Conservation (phyloP, 2,797 vertebrate species). For the Rhinella marina region DNA sequence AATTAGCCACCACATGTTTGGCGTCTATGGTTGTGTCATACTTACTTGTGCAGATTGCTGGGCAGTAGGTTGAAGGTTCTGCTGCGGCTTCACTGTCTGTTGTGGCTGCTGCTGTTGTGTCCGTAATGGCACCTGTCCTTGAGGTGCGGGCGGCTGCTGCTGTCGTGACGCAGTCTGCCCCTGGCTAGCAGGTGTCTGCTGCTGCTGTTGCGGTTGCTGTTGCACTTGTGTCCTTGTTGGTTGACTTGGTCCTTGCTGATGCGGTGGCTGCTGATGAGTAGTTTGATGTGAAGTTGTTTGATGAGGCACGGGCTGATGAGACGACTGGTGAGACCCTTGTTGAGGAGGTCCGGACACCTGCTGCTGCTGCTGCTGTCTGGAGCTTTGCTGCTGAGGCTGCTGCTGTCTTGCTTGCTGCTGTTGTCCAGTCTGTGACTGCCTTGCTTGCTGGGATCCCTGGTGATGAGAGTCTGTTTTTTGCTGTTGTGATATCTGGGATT, state of each 20-base stretch:
- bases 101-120: constrained; percentile 78
- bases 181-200: constrained; percentile 40
- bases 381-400: constrained; percentile 66
- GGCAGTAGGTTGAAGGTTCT: constrained; percentile 71
- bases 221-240: constrained; percentile 47
- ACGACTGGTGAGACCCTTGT: constrained; percentile 63
- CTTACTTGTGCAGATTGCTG: constrained; percentile 80
- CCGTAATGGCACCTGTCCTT: constrained; percentile 64
- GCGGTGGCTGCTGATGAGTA: constrained; percentile 63
- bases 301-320: constrained; percentile 67
- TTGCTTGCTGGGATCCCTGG: constrained; percentile 72
- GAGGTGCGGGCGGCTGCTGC: not conserved
- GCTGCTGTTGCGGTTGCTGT: constrained; percentile 61
- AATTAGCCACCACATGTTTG: not conserved
- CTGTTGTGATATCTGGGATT: constrained; percentile 75
- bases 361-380: constrained; percentile 74
- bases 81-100: constrained; percentile 70
- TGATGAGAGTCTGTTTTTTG: constrained; percentile 72
- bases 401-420: constrained; percentile 73
- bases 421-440: constrained; percentile 77
- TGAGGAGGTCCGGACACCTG: constrained; percentile 71
- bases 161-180: constrained; percentile 48
- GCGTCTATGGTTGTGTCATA: not conserved
- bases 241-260: constrained; percentile 57
- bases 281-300: constrained; percentile 65